A percentile compares a stretch with the other conserved stretches of the same genome.
phyloP scores from a whole-genome alignment of 1,140 invertebrate species.

The Ectropis grisescens region DNA sequence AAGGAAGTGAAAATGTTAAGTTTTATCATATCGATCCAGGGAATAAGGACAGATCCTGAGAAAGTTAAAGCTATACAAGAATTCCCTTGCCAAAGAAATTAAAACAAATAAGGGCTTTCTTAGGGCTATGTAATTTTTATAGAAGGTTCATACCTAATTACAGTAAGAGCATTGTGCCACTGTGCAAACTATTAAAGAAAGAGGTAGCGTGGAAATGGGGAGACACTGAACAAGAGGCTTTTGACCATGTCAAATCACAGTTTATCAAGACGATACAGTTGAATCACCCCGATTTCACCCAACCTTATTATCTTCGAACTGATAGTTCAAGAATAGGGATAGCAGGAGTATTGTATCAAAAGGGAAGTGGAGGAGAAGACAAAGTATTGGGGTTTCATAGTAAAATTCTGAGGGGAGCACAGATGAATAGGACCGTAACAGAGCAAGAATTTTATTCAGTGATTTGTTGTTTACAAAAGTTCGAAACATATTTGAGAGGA shows the following conservation, averaged over 20 bases:
- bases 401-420: slow-evolving; percentile 11
- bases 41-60: slow-evolving; percentile 27
- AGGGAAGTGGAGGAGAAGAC: slow-evolving; percentile 3
- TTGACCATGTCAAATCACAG: slow-evolving; percentile 6
- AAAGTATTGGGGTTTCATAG: slow-evolving; percentile 17
- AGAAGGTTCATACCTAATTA: slow-evolving; percentile 26
- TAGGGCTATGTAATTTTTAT: slow-evolving; percentile 42
- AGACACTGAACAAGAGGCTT: slow-evolving; percentile 3
- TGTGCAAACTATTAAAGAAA: slow-evolving; percentile 28
- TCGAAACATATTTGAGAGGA: slow-evolving; percentile 24
- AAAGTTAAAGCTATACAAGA: slow-evolving; percentile 25
- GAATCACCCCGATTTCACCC: slow-evolving; percentile 16
- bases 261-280: slow-evolving; percentile 21
- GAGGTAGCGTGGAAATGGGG: slow-evolving; percentile 7
- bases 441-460: slow-evolving; percentile 38
- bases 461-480: slow-evolving; percentile 30
- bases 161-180: slow-evolving; percentile 12
- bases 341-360: slow-evolving; percentile 23
- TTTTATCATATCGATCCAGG: slow-evolving; percentile 23
- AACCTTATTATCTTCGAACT: slow-evolving; percentile 25
- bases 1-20: slow-evolving; percentile 24
- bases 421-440: slow-evolving; percentile 24
- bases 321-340: slow-evolving; percentile 21
- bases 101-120: slow-evolving; percentile 35
- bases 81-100: slow-evolving; percentile 26